Percentiles rank a stretch among this genome's conserved stretches.
phyloP scores from a whole-genome alignment of 2,797 vertebrate genomes.

The Pantherophis vulpinus region DNA sequence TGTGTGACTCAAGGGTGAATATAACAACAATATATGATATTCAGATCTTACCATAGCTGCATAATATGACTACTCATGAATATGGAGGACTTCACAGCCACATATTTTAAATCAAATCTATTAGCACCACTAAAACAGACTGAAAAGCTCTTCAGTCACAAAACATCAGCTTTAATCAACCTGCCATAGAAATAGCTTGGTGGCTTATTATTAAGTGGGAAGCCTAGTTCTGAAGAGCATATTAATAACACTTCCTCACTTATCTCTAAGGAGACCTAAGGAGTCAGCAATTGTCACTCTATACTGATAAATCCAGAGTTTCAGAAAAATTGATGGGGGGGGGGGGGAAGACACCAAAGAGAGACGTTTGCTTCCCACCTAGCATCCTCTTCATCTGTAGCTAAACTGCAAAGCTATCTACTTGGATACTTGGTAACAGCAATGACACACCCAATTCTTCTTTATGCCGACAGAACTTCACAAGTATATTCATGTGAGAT shows the following conservation, averaged over 20 bases:
- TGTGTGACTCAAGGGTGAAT: background rate
- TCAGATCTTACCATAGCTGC: background rate
- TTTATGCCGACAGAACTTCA: background rate
- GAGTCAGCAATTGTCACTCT: background rate
- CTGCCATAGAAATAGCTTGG: background rate
- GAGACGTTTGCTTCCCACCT: background rate
- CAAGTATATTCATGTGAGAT: background rate
- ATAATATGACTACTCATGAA: background rate
- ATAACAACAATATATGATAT: background rate
- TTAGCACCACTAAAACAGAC: background rate
- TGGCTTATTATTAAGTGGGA: conserved; percentile 2
- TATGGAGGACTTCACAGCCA: background rate
- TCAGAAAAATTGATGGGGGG: background rate
- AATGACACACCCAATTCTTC: background rate
- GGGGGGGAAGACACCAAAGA: background rate
- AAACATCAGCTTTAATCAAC: background rate
- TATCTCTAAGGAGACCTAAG: background rate
- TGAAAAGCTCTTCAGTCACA: conserved; percentile 20
- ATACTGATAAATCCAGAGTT: accelerated
- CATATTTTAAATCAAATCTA: background rate
- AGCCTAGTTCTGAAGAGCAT: background rate
- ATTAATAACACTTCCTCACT: background rate
- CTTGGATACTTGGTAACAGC: background rate
- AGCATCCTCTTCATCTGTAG: background rate
- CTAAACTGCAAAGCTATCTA: background rate